phyloP scores from a whole-genome alignment of 2,113 vertebrate species.

The Atherinomorus stipes region DNA sequence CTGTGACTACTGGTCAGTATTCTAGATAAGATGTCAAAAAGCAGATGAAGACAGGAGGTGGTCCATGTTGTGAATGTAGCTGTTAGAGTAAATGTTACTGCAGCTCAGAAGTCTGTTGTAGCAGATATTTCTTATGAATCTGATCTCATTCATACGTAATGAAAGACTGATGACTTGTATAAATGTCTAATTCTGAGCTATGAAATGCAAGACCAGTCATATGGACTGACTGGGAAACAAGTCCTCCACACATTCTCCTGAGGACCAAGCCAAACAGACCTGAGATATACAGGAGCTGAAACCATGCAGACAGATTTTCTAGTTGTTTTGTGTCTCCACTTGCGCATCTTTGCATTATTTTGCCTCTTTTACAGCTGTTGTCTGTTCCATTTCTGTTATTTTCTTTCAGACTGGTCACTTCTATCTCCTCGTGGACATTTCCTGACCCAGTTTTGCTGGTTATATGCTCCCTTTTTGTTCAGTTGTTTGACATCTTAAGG shows the following conservation, averaged over 20 bases:
- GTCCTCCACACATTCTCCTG: too few species aligned
- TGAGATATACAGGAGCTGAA: background rate
- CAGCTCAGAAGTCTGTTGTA: constrained; percentile 1
- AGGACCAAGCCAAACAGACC: background rate
- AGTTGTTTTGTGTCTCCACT: background rate
- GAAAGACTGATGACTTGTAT: constrained; percentile 26
- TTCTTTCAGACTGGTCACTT: background rate
- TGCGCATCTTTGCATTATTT: background rate
- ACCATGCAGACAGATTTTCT: background rate
- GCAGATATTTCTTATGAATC: constrained; percentile 25
- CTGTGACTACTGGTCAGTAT: constrained; percentile 1
- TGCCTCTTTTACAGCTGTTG: background rate
- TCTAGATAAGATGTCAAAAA: background rate
- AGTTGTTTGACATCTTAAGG: background rate
- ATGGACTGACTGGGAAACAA: background rate
- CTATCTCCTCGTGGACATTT: background rate
- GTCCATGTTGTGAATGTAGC: background rate
- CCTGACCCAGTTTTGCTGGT: background rate
- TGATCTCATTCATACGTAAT: background rate
- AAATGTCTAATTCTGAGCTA: constrained; percentile 9
- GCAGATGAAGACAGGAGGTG: background rate
- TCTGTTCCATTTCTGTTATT: background rate
- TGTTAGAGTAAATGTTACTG: background rate
- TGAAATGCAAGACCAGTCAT: constrained; percentile 24
- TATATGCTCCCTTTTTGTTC: background rate